Percentiles rank a stretch among this genome's conserved stretches.
phyloP scores from a whole-genome alignment of 2,797 vertebrate genomes.

The Coracias cyanogaster region DNA sequence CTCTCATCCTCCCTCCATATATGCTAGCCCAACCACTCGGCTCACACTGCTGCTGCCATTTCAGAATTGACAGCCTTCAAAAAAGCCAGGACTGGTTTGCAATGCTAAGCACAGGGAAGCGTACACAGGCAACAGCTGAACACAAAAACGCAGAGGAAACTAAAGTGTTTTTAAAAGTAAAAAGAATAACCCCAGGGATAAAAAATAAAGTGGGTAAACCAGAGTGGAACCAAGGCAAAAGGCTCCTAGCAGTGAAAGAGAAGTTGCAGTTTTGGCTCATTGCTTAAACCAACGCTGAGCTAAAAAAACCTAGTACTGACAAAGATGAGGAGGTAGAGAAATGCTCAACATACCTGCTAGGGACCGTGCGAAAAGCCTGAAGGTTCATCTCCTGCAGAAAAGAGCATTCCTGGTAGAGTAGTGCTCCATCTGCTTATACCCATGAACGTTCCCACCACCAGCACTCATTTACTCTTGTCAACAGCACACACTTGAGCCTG shows the following conservation, averaged over 20 bases:
- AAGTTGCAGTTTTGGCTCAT: not conserved
- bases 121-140: not conserved
- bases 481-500: not conserved
- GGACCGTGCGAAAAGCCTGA: not conserved
- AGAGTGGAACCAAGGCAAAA: not conserved
- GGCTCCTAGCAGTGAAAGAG: not conserved
- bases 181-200: not conserved
- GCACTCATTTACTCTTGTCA: not conserved
- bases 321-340: not conserved
- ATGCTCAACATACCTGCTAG: not conserved
- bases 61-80: conserved; percentile 4
- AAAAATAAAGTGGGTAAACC: not conserved
- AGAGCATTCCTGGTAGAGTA: not conserved
- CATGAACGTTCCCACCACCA: not conserved
- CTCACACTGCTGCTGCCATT: not conserved
- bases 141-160: conserved; percentile 15
- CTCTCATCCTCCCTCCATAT: not conserved
- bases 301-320: not conserved
- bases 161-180: not conserved
- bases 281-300: not conserved
- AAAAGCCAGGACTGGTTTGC: conserved; percentile 31
- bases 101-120: conserved; percentile 32
- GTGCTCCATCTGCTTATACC: not conserved
- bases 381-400: not conserved
- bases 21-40: not conserved